Percentiles rank a stretch among this genome's conserved stretches.
phyloP scores from a whole-genome alignment of 2,888 invertebrate species.

The Lithosia quadra region DNA sequence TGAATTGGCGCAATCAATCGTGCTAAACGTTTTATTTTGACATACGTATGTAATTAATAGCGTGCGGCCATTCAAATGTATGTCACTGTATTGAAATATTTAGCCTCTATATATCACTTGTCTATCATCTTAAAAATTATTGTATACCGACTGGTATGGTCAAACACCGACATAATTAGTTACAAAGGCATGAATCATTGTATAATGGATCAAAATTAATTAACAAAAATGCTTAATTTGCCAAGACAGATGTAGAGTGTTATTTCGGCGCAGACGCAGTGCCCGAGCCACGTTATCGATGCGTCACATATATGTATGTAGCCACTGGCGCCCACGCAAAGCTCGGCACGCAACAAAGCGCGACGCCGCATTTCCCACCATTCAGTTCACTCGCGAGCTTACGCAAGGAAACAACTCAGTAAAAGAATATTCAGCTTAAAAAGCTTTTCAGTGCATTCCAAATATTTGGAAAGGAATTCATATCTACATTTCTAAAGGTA shows the following conservation, averaged over 20 bases:
- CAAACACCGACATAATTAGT: slow-evolving; percentile 33
- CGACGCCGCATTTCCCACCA: slow-evolving; percentile 57
- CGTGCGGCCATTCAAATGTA: slow-evolving; percentile 24
- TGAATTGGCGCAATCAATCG: slow-evolving; percentile 58
- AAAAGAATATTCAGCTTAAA: slow-evolving; percentile 32
- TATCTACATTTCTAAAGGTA: slow-evolving; percentile 57
- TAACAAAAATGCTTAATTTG: slow-evolving; percentile 67
- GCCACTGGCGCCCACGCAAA: slow-evolving; percentile 72
- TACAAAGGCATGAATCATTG: slow-evolving; percentile 39
- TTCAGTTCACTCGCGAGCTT: slow-evolving; percentile 80
- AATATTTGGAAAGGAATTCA: slow-evolving; percentile 46
- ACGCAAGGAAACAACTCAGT: slow-evolving; percentile 69
- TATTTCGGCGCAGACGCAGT: slow-evolving; percentile 70
- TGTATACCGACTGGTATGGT: slow-evolving; percentile 20
- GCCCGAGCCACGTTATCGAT: slow-evolving; percentile 14
- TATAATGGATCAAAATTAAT: slow-evolving; percentile 66
- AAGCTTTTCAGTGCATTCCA: slow-evolving; percentile 38
- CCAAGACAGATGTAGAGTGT: slow-evolving; percentile 75
- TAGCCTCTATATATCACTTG: no score
- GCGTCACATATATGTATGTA: slow-evolving; percentile 21
- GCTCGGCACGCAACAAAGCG: slow-evolving; percentile 75
- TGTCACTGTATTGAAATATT: slow-evolving; percentile 21
- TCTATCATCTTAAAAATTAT: slow-evolving; percentile 30
- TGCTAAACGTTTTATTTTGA: slow-evolving; percentile 50
- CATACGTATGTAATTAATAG: slow-evolving; percentile 50